Evolutionary conservation across 2,888 invertebrate genomes (phyloP).

Genomic region (Prostheceraeus crozeri): DNA sequence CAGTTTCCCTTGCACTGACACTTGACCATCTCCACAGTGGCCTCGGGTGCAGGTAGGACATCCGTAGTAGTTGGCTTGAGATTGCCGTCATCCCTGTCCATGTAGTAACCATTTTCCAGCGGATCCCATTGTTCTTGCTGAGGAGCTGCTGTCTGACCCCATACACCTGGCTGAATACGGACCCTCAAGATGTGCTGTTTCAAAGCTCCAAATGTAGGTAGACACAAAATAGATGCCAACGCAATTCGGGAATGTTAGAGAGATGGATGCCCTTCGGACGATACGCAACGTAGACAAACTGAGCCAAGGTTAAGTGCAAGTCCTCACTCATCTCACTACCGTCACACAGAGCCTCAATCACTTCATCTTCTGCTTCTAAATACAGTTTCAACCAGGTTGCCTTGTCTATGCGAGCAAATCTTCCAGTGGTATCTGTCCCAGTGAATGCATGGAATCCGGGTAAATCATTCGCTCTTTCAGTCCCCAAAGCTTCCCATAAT

Average conservation of each 20-base stretch:
- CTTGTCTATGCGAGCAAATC: slow-evolving; percentile 36
- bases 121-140: slow-evolving; percentile 25
- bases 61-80: slow-evolving; percentile 29
- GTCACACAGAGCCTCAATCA: background rate
- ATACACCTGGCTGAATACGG: slow-evolving; percentile 26
- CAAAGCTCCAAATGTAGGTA: slow-evolving; percentile 33
- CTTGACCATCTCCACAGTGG: slow-evolving; percentile 32
- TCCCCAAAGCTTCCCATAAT: slow-evolving; percentile 11
- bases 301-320: background rate
- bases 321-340: background rate
- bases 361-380: background rate
- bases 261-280: slow-evolving; percentile 31
- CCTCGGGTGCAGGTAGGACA: slow-evolving; percentile 32
- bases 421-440: slow-evolving; percentile 34
- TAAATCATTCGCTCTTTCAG: slow-evolving; percentile 16
- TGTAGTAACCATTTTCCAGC: slow-evolving; percentile 33
- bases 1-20: slow-evolving; percentile 29
- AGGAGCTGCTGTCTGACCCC: slow-evolving; percentile 11
- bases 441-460: slow-evolving; percentile 29
- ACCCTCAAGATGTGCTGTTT: slow-evolving; percentile 30
- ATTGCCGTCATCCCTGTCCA: slow-evolving; percentile 22
- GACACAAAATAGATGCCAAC: slow-evolving; percentile 37
- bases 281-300: slow-evolving; percentile 30
- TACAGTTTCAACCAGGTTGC: slow-evolving; percentile 36
- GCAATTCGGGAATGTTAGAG: slow-evolving; percentile 29